Evolutionary conservation across 2,888 invertebrate genomes (phyloP).

Genomic region (Bhutanitis thaidina): DNA sequence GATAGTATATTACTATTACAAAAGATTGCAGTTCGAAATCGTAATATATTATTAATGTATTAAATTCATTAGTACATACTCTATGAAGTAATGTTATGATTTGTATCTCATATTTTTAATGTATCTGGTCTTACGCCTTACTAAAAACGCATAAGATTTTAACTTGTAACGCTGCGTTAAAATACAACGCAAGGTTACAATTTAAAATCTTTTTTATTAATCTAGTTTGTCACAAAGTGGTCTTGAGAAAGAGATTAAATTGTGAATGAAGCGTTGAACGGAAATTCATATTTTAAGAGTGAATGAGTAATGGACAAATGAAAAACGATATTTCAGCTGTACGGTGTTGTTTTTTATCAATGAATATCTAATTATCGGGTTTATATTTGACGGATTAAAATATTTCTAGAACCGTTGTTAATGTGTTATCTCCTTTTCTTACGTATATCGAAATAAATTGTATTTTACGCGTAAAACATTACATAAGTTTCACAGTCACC

Average conservation of each 20-base stretch:
- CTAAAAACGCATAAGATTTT: background rate
- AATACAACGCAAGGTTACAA: no score
- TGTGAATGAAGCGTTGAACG: no score
- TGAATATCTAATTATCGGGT: no score
- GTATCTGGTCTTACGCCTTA: slow-evolving; percentile 18
- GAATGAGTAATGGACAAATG: background rate
- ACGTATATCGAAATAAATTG: slow-evolving; percentile 26
- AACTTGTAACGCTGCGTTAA: no score
- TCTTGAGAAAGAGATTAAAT: background rate
- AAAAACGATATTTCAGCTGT: background rate
- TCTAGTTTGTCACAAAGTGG: slow-evolving; percentile 16
- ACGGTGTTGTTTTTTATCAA: background rate
- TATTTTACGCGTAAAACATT: slow-evolving; percentile 15
- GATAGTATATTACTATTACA: slow-evolving; percentile 48
- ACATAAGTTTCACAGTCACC: background rate
- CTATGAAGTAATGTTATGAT: slow-evolving; percentile 46
- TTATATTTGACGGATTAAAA: no score
- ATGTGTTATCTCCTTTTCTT: slow-evolving; percentile 18
- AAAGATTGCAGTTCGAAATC: slow-evolving; percentile 24
- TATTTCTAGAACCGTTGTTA: background rate
- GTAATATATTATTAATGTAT: slow-evolving; percentile 35
- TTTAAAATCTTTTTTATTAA: slow-evolving; percentile 7
- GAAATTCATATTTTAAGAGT: background rate
- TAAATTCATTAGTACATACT: slow-evolving; percentile 26
- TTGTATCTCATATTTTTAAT: slow-evolving; percentile 37